Evolutionary conservation across 2,888 invertebrate genomes (phyloP), one percentile per base, ranked within the genome.

Genomic region (Tinea trinotella): DNA sequence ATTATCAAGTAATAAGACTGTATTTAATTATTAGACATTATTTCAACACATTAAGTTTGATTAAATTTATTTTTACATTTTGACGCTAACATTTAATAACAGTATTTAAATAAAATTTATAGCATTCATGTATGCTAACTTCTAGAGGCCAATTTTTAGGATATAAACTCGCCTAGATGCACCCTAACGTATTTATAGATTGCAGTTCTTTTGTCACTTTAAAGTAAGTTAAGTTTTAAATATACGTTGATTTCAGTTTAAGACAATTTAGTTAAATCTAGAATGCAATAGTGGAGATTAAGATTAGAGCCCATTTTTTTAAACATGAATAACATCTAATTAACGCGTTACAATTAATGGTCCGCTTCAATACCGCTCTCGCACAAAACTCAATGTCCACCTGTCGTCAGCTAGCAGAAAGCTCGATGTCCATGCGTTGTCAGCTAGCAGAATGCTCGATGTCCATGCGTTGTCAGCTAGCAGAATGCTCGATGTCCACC

Each of bases 81-180:
- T 46, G 44, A 15, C 44, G 15, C 15, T 35, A 35, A 35, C 5
- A 35, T 35, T 35, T 7, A n/a, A 40, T 13, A 40, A n/a, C 46
- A 46, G 18, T 46, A 46, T 46, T 46, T 46, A 17, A 46, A n/a
- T 40, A 18, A 46, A 19, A 10, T 46, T 19, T 18, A 18, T 2
- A 7, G 2, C 7, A 19, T 18, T 12, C 5, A 19, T 17, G 19
- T 46, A 19, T 15, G 2, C 10, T 36, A n/a, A 9, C 36, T 46
- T 19, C 18, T 46, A 46, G 46, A 30, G 18, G 36, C 55, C 19
- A 30, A 52, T 40, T 17, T 20, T 7, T 30, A n/a, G 53, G 9
- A 52, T 46, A 52, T 52, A 24, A 52, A 53, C 48, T 35, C 20
- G 35, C 19, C 46, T 46, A 19, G n/a, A n/a, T 17, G 46, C 10